Evolutionary conservation across 2,888 invertebrate genomes (phyloP).

Genomic region (Eupeodes luniger): DNA sequence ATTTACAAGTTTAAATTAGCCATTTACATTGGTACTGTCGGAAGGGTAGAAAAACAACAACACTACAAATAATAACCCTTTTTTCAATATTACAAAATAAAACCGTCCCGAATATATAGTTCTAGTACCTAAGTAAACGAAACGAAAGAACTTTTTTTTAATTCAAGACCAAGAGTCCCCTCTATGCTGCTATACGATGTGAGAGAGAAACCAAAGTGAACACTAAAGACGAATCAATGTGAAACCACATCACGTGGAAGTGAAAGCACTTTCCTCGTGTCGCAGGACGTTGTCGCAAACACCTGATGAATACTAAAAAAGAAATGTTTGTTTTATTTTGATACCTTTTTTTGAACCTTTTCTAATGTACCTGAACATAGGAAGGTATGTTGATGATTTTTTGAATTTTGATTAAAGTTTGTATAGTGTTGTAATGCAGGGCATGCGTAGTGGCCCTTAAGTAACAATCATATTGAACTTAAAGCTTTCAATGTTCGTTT

Average conservation of each 20-base stretch:
- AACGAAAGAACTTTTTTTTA: neutral
- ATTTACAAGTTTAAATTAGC: neutral
- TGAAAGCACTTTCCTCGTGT: constrained; percentile 65
- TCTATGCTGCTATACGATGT: neutral
- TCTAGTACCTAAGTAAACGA: too few relatives aligned
- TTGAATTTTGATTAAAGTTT: neutral
- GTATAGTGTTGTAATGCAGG: neutral
- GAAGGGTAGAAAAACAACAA: neutral
- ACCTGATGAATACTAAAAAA: constrained; percentile 70
- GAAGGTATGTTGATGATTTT: neutral
- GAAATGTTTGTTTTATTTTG: constrained; percentile 61
- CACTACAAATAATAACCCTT: neutral
- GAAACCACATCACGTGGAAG: constrained; percentile 67
- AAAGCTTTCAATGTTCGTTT: constrained; percentile 5
- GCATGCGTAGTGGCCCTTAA: constrained; percentile 10
- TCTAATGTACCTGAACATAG: neutral
- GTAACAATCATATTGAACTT: neutral
- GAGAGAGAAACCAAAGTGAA: constrained; percentile 42
- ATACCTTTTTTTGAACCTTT: constrained; percentile 14
- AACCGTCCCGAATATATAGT: neutral
- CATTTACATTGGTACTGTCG: neutral
- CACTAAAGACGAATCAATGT: constrained; percentile 37
- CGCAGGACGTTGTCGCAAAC: constrained; percentile 75
- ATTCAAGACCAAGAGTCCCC: constrained; percentile 17
- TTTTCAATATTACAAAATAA: neutral